phyloP scores from a whole-genome alignment of 2,888 invertebrate genomes.

The Oxycera nigricornis region DNA sequence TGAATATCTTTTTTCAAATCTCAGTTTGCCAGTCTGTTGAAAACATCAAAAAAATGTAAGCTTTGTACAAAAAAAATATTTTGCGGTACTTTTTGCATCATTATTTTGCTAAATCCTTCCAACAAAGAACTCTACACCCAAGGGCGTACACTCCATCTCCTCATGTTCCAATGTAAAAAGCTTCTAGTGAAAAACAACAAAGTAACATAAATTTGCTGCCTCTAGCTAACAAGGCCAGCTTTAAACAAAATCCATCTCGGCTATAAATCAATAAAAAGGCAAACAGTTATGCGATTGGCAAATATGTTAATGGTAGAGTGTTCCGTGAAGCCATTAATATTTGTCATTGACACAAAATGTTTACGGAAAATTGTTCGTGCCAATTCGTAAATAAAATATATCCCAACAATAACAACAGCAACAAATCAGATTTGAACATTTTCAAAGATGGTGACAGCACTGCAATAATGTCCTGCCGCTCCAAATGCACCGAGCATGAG shows the following conservation, averaged over 20 bases:
- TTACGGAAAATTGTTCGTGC: neutral
- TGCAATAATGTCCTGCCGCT: constrained; percentile 3
- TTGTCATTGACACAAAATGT: neutral
- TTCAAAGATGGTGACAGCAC: neutral
- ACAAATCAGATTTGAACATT: neutral
- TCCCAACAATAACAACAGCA: neutral
- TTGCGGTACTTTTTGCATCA: no score
- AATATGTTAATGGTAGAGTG: constrained; percentile 6
- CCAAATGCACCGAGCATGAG: neutral
- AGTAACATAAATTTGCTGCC: no score
- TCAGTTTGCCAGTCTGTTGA: no score
- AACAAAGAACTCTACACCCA: no score
- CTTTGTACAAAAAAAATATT: no score
- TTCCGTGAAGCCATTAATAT: neutral
- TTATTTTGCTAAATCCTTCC: no score
- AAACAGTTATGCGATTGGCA: neutral
- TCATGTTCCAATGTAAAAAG: no score
- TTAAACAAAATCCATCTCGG: neutral
- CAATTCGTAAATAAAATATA: neutral
- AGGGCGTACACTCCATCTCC: no score
- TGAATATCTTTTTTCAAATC: no score
- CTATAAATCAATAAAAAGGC: neutral
- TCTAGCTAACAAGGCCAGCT: no score
- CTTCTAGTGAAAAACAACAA: no score
- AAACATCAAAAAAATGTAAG: no score